Percentiles rank a stretch among this genome's conserved stretches.
Conservation (phyloP, 2,797 vertebrate species). For the Squalus acanthias region DNA sequence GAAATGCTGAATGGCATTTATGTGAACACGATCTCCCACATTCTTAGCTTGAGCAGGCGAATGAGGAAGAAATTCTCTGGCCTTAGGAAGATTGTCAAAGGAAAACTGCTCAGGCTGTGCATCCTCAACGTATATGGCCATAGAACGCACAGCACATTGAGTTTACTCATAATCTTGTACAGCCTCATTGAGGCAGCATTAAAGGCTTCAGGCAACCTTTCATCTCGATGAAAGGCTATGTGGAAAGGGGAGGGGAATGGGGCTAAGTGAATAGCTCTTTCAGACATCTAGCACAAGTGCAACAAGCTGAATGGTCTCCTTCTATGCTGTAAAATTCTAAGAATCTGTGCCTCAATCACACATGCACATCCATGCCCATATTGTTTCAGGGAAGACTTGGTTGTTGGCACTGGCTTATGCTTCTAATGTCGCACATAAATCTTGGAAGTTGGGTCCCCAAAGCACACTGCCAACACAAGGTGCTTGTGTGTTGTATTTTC, state of each 20-base stretch:
- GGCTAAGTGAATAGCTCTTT: conserved; percentile 24
- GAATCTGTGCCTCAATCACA: not conserved
- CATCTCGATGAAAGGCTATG: not conserved
- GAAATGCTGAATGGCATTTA: not conserved
- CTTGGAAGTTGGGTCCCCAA: not conserved
- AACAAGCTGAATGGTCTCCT: not conserved
- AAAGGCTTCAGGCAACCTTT: not conserved
- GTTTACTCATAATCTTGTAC: not conserved
- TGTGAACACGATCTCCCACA: not conserved
- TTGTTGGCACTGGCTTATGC: conserved; percentile 16
- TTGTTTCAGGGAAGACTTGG: not conserved
- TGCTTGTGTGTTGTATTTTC: conserved; percentile 5
- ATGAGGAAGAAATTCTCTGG: not conserved
- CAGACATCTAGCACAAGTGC: not conserved
- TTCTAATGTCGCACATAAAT: conserved; percentile 13
- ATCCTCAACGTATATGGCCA: not conserved
- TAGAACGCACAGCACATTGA: not conserved
- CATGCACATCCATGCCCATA: not conserved
- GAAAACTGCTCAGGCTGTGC: not conserved
- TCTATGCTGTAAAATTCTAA: not conserved
- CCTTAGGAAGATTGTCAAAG: not conserved
- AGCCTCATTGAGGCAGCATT: not conserved
- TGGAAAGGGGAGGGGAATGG: not conserved
- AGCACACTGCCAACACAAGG: conserved; percentile 1
- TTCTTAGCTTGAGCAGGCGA: not conserved